Percentiles rank a stretch among this genome's conserved stretches.
These are phyloP conservation scores for Drymodes brunneopygia DNA, from an alignment of 2,113 vertebrate species.

Conservation along the genomic window DNA sequence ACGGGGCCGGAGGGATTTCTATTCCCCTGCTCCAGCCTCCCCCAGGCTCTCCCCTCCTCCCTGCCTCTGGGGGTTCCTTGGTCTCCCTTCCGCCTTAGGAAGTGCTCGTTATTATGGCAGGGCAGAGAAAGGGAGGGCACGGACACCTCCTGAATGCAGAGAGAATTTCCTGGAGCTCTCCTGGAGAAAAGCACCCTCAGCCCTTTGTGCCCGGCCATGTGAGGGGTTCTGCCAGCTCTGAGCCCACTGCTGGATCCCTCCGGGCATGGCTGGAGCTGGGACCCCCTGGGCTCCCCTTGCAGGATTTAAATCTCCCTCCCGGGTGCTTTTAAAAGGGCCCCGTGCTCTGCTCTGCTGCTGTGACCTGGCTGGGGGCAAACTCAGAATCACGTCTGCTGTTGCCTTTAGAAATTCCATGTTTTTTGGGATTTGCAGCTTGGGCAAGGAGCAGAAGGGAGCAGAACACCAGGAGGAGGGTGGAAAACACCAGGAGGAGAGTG, in stretches of 20 bases:
- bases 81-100: constrained; percentile 56
- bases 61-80: no score
- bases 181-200: not conserved
- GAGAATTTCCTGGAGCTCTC: not conserved
- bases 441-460: not conserved
- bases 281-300: not conserved
- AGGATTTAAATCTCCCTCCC: not conserved
- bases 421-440: not conserved
- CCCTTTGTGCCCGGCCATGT: not conserved
- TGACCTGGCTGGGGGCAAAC: not conserved
- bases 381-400: not conserved
- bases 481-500: not conserved
- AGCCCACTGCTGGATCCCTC: not conserved
- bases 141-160: constrained; percentile 53
- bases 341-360: not conserved
- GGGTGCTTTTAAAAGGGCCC: not conserved
- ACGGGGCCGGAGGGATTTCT: constrained; percentile 26
- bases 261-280: not conserved
- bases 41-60: constrained; percentile 39
- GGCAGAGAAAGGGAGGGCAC: constrained; percentile 5
- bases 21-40: constrained; percentile 25
- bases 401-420: not conserved
- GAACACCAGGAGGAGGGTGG: not conserved
- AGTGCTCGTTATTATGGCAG: constrained; percentile 11
- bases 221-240: not conserved